Evolutionary conservation across 2,797 vertebrate species (phyloP).

Genomic region (Erithacus rubecula): DNA sequence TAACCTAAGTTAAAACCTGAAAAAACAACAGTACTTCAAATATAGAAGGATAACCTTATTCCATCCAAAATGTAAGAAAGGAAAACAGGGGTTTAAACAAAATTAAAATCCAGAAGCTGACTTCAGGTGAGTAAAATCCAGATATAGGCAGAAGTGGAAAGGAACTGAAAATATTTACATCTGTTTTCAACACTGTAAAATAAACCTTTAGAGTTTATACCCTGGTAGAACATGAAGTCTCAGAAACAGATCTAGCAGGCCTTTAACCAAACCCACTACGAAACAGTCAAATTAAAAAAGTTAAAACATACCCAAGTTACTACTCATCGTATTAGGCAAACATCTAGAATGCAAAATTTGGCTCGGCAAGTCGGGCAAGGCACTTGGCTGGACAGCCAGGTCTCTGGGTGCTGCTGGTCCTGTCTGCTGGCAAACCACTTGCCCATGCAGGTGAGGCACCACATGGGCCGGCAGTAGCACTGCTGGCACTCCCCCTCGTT

Average conservation of each 20-base stretch:
- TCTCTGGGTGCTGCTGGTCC: slow-evolving; percentile 91
- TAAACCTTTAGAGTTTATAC: not conserved
- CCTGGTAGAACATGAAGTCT: not conserved
- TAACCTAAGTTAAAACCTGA: not conserved
- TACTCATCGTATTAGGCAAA: slow-evolving; percentile 83
- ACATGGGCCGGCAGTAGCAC: slow-evolving; percentile 95
- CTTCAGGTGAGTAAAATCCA: not conserved
- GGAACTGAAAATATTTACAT: not conserved
- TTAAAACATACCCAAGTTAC: not conserved
- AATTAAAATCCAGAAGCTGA: not conserved
- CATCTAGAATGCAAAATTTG: slow-evolving; percentile 92
- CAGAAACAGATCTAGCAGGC: not conserved
- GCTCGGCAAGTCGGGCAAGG: slow-evolving; percentile 93
- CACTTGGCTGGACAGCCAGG: slow-evolving; percentile 91
- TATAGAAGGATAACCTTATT: not conserved
- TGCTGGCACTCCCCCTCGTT: slow-evolving; percentile 83
- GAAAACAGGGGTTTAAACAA: not conserved
- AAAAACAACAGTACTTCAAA: not conserved
- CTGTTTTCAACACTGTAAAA: not conserved
- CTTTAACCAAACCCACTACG: not conserved
- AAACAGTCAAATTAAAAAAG: not conserved
- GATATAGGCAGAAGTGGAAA: not conserved
- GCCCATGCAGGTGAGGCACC: slow-evolving; percentile 94
- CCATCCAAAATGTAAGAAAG: not conserved
- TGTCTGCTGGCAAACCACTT: slow-evolving; percentile 97